phyloP scores from a whole-genome alignment of 2,113 vertebrate species.

The Okapia johnstoni region DNA sequence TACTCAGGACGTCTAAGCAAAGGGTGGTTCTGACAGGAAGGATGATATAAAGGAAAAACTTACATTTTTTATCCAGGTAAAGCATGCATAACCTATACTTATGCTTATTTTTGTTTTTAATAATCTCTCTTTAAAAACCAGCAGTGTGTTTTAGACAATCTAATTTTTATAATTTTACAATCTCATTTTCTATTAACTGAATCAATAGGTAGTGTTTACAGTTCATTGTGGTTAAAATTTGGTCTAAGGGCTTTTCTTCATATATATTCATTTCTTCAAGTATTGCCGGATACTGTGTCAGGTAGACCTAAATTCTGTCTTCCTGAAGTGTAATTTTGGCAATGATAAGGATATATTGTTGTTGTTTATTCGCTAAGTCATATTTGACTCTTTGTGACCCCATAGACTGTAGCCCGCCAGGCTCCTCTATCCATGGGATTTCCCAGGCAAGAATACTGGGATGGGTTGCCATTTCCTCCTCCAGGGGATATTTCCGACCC shows the following conservation, averaged over 20 bases:
- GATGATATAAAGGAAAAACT: slow-evolving; percentile 69
- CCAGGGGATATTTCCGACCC: background rate
- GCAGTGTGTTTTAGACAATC: background rate
- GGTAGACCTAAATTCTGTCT: background rate
- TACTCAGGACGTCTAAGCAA: slow-evolving; percentile 59
- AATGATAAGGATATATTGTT: background rate
- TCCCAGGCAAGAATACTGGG: background rate
- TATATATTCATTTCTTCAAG: background rate
- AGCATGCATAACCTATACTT: background rate
- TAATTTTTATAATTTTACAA: background rate
- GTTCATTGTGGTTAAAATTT: slow-evolving; percentile 30
- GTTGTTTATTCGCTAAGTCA: background rate
- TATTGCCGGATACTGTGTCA: background rate
- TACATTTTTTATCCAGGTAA: slow-evolving; percentile 22
- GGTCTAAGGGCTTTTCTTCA: background rate
- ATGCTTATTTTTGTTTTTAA: slow-evolving; percentile 21
- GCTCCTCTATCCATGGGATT: background rate
- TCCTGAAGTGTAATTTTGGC: slow-evolving; percentile 9
- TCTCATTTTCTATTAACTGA: background rate
- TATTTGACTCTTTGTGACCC: background rate
- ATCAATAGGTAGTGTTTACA: background rate
- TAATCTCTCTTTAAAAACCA: background rate
- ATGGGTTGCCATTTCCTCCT: background rate
- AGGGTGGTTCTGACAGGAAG: slow-evolving; percentile 70
- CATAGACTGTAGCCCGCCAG: background rate